Evolutionary conservation across 2,113 vertebrate genomes (phyloP).

Genomic region (Pelecanus crispus): DNA sequence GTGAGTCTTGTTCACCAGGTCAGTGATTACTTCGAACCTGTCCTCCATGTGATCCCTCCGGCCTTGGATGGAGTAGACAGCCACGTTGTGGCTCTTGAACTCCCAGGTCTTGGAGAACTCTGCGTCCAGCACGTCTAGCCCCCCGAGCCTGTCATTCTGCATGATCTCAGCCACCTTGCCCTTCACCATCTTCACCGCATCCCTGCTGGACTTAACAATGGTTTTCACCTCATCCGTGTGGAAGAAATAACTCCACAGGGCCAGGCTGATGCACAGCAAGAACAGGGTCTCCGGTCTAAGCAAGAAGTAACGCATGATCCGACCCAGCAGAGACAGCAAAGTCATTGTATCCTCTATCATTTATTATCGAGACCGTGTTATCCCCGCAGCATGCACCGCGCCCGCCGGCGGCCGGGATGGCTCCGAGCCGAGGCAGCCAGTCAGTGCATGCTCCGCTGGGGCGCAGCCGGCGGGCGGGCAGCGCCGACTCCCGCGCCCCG

Average conservation of each 20-base stretch:
- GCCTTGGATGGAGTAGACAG: constrained; percentile 97
- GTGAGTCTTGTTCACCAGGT: constrained; percentile 91
- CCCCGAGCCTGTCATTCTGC: constrained; percentile 92
- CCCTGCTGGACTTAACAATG: constrained; percentile 96
- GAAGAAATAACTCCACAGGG: constrained; percentile 98
- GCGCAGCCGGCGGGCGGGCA: not conserved
- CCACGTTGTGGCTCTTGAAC: constrained; percentile 91
- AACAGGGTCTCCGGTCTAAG: constrained; percentile 97
- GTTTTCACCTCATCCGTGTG: constrained; percentile 99
- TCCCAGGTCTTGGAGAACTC: constrained; percentile 98
- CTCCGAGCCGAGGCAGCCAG: constrained; percentile 22
- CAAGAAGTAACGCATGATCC: constrained; percentile 99
- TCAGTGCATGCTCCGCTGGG: constrained; percentile 51
- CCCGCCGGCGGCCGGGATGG: constrained; percentile 30
- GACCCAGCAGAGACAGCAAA: constrained; percentile 95
- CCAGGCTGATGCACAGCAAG: constrained; percentile 95
- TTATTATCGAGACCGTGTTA: constrained; percentile 70
- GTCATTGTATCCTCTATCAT: constrained; percentile 99
- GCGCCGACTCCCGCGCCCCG: not conserved
- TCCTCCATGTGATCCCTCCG: constrained; percentile 98
- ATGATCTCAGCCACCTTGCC: constrained; percentile 98
- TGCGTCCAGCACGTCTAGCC: constrained; percentile 90
- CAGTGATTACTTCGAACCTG: constrained; percentile 90
- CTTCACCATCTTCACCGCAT: constrained; percentile 97
- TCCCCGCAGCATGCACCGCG: constrained; percentile 57